Conservation (phyloP, 2,797 vertebrate genomes). For the Centropyge bicolor region DNA sequence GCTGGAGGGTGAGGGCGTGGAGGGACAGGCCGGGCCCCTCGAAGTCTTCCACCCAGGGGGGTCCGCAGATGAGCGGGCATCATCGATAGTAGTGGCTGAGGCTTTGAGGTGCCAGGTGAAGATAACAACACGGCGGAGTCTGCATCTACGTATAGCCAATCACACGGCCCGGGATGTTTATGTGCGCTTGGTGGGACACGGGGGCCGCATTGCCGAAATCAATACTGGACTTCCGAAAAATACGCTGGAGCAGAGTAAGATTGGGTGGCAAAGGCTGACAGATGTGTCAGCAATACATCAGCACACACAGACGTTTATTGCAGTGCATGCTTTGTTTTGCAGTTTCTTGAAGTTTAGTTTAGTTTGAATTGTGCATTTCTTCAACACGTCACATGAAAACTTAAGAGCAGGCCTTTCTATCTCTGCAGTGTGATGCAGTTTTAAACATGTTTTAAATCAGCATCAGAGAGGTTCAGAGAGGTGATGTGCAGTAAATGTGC, state of each 20-base stretch:
- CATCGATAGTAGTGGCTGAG: constrained; percentile 70
- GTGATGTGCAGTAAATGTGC: background rate
- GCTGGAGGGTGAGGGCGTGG: constrained; percentile 35
- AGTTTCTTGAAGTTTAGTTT: background rate
- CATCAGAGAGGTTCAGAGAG: background rate
- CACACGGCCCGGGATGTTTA: constrained; percentile 92
- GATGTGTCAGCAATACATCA: background rate
- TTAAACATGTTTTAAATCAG: constrained; percentile 7
- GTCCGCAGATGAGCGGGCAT: constrained; percentile 39
- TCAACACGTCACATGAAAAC: background rate
- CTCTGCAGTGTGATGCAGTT: background rate
- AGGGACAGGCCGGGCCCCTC: constrained; percentile 58
- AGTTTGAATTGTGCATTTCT: background rate
- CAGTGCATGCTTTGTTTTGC: background rate
- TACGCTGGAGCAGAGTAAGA: constrained; percentile 75
- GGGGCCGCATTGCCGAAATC: constrained; percentile 86
- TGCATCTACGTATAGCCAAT: constrained; percentile 94
- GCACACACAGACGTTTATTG: background rate
- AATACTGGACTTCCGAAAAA: constrained; percentile 64
- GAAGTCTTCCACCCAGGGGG: constrained; percentile 66
- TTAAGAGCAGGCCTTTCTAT: background rate
- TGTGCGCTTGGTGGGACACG: constrained; percentile 91
- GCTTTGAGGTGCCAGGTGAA: constrained; percentile 95
- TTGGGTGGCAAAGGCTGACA: background rate
- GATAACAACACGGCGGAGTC: constrained; percentile 92